Base-by-base conservation (phyloP, 1,140 invertebrate genomes). In the Atta texana region DNA sequence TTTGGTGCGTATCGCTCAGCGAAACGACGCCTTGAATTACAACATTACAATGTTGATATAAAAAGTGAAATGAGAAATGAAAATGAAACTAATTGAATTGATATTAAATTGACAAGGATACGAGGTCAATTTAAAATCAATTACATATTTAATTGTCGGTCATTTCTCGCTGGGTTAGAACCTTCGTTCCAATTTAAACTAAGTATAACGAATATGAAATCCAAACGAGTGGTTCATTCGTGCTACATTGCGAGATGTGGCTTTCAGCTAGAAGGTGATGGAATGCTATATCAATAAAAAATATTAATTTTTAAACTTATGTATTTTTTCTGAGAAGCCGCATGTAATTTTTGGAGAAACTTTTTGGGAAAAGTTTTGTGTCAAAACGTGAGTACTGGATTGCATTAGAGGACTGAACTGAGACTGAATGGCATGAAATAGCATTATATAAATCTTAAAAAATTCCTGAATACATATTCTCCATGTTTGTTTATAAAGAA, bases 11-110 rank as follows among this genome's bases (percentile, higher is more conserved):
- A 1, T 59, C 87, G 39, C 80, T 68, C 51, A 87, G 59, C 12
- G 82, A 68, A 10, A 88, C 39, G 53, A 92, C 61, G 31, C 24
- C 39, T 55, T 90, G 89, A 28, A 90, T 51, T 44, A 44, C 8
- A 24, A 24, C 24, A 24, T 44, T 44, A 44, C 8, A 44, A 44
- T 44, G 8, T 44, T 10, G 39, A 2, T 44, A 8, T 8, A 44
- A 44, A 44, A 44, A 10, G 39, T 44, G 8, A 0, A 44, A 8
- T 10, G 8, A 44, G 8, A 44, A 44, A 8, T 44, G 8, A n/a
- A n/a, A n/a, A n/a, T n/a, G n/a, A n/a, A n/a, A 44, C 8, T 44
- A 44, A 44, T 44, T 44, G 39, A 44, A 44, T 44, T 10, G 39
- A 1, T 44, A 44, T 2, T 6, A 10, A 44, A 44, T 10, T 44